Base-by-base conservation (phyloP, 2,888 invertebrate genomes). In the Labia minor region DNA sequence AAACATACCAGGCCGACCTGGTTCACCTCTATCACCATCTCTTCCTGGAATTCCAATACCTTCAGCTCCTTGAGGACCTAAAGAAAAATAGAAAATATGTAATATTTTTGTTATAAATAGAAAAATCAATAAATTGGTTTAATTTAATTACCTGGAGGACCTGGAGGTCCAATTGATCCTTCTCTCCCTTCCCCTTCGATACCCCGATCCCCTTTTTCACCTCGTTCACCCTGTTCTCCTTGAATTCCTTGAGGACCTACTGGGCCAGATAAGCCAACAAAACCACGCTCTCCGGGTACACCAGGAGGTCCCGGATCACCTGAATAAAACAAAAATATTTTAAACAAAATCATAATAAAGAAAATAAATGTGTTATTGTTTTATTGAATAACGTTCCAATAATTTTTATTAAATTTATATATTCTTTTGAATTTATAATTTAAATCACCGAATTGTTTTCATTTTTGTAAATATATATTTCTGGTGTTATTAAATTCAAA, bases 141-240 rank as follows among this genome's bases (percentile, higher is more conserved):
- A 6, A 6, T 26, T 26, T 26, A 26, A 68, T 73, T 77, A 86
- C 89, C 89, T 77, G 83, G 82, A 67, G 79, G 73, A 62, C 92
- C 92, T 70, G 84, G 81, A 0, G 84, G 84, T 1, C 93, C 92
- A 66, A 84, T 81, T 1, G 85, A 83, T 0, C 92, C 92, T 73
- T 88, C 88, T 16, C 85, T 73, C 0, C 92, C 90, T 1, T 86
- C 78, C 0, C 92, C 92, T 74, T 88, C 85, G 0, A 82, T 79
- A 0, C 85, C 89, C 71, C 85, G 78, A 18, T 89, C 89, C 0
- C 92, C 92, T 73, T 86, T 88, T 68, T 86, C 86, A 0, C 90
- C 90, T 70, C 83, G 81, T 71, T 85, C 85, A 1, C 90, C 89
- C 4, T 79, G 74, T 0, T 78, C 74, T 0, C 90, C 91, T 1